Percentiles rank a stretch among this genome's conserved stretches.
Evolutionary conservation across 2,888 invertebrate genomes (phyloP).

Genomic region (Tetragonisca angustula): DNA sequence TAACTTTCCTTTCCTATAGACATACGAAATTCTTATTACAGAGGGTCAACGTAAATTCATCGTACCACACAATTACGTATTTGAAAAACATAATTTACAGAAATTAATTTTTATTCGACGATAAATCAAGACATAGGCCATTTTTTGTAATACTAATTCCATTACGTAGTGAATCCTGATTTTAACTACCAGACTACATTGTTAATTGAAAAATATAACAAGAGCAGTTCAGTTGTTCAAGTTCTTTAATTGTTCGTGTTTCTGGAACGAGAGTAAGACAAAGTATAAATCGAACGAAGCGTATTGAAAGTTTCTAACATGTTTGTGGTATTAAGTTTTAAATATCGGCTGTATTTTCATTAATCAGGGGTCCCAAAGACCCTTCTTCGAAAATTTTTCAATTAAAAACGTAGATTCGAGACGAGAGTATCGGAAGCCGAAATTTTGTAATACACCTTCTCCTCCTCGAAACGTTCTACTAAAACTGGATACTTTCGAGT

Average conservation of each 20-base stretch:
- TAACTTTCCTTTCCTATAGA: too few species aligned
- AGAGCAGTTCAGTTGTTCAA: background rate
- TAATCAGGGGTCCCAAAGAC: too few species aligned
- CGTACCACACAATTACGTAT: too few species aligned
- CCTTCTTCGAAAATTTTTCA: background rate
- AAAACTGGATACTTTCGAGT: constrained; percentile 2
- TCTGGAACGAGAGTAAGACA: background rate
- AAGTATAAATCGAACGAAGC: background rate
- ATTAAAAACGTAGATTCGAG: background rate
- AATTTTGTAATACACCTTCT: background rate
- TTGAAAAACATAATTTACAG: background rate
- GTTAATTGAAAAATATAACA: background rate
- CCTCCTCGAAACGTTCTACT: background rate
- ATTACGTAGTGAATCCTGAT: background rate
- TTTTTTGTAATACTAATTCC: background rate
- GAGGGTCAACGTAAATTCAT: background rate
- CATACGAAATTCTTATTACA: too few species aligned
- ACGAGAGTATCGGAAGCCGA: background rate
- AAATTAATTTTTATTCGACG: background rate
- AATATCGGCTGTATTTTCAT: too few species aligned
- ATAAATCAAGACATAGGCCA: background rate
- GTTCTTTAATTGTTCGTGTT: background rate
- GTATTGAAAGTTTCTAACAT: background rate
- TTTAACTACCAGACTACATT: background rate
- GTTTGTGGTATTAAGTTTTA: too few species aligned